Percentiles rank a stretch among this genome's conserved stretches.
These are phyloP conservation scores for Agriopis aurantiaria DNA, from an alignment of 2,888 invertebrate genomes.

Conservation along the genomic window DNA sequence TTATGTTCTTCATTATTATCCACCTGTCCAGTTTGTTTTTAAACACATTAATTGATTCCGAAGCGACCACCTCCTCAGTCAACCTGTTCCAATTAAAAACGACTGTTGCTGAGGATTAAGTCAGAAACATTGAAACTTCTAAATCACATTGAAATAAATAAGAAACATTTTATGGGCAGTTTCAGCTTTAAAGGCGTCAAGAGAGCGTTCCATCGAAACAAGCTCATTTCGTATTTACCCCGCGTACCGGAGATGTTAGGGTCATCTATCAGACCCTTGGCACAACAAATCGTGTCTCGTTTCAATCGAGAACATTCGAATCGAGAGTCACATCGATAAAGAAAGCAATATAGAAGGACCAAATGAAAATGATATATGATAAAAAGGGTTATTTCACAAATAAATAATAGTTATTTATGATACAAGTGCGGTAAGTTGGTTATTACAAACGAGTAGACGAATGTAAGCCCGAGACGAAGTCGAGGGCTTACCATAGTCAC, in stretches of 20 bases:
- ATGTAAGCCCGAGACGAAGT: no score
- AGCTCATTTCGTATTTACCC: slow-evolving; percentile 36
- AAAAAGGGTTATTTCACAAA: slow-evolving; percentile 6
- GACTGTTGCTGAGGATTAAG: no score
- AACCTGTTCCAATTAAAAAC: no score
- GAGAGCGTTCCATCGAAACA: slow-evolving; percentile 18
- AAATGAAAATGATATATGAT: slow-evolving; percentile 31
- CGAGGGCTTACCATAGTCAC: no score
- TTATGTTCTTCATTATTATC: no score
- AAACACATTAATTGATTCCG: no score
- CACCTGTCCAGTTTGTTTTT: no score
- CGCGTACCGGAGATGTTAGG: slow-evolving; percentile 40
- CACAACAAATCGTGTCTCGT: slow-evolving; percentile 50
- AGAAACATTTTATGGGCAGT: slow-evolving; percentile 18
- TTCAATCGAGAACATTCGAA: slow-evolving; percentile 41
- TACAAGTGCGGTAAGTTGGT: no score
- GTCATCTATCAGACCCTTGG: slow-evolving; percentile 38
- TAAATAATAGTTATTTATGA: no score
- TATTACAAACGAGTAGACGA: no score
- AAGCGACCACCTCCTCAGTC: no score
- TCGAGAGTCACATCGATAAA: slow-evolving; percentile 46
- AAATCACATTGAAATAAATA: slow-evolving; percentile 14
- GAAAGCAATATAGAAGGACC: slow-evolving; percentile 49
- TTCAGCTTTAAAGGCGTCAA: slow-evolving; percentile 31
- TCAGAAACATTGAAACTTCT: neutral